These are phyloP conservation scores for Mus spicilegus DNA, from an alignment of 2,113 vertebrate genomes.

Conservation along the genomic window DNA sequence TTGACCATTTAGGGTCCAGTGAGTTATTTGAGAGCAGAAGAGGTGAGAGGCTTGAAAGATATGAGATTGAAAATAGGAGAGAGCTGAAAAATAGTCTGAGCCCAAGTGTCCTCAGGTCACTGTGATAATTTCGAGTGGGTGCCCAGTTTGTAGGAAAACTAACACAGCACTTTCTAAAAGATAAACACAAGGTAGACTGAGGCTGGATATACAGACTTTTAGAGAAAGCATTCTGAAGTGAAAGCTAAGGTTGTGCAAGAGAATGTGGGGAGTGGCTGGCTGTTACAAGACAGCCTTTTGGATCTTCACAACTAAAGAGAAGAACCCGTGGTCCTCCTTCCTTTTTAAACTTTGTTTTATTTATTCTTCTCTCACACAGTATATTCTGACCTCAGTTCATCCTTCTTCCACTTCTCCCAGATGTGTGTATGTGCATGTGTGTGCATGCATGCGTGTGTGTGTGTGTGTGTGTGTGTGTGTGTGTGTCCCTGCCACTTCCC, in stretches of 20 bases:
- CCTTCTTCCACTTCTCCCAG: too few relatives aligned
- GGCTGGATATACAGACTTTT: neutral
- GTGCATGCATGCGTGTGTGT: too few relatives aligned
- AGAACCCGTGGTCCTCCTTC: neutral
- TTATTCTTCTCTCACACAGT: neutral
- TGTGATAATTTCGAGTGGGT: neutral
- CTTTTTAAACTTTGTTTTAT: neutral
- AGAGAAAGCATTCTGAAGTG: neutral
- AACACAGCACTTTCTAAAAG: neutral
- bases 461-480: too few relatives aligned
- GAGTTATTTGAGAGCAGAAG: neutral
- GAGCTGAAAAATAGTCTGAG: too few relatives aligned
- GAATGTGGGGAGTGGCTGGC: neutral
- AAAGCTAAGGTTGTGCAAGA: neutral
- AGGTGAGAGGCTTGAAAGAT: neutral
- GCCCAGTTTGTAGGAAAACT: neutral
- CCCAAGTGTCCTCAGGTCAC: neutral
- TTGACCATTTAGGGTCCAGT: neutral
- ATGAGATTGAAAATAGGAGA: slow-evolving; percentile 3
- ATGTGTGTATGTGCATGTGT: too few relatives aligned
- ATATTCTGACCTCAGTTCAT: neutral
- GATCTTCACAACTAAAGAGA: slow-evolving; percentile 4
- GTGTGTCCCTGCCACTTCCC: neutral
- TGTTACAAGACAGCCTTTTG: neutral
- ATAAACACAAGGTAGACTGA: neutral